phyloP scores from a whole-genome alignment of 2,113 vertebrate genomes.

The Illadopsis cleaveri region DNA sequence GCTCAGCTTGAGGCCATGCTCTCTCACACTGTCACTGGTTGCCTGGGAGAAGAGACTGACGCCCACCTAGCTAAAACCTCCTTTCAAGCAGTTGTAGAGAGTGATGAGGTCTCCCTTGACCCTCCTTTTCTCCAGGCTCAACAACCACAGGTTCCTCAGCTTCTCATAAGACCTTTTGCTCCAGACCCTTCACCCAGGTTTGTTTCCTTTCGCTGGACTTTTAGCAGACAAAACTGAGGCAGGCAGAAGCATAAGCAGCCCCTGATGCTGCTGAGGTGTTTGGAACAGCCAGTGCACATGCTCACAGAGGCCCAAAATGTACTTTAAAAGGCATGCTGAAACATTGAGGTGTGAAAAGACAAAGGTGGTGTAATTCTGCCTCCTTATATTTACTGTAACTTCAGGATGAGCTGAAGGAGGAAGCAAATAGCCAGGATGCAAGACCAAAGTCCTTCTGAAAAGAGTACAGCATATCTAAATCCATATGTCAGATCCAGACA shows the following conservation, averaged over 20 bases:
- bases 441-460: not conserved
- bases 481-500: not conserved
- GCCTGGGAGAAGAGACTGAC: not conserved
- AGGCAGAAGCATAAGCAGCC: not conserved
- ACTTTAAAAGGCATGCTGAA: not conserved
- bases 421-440: not conserved
- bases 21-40: not conserved
- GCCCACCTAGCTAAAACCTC: not conserved
- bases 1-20: not conserved
- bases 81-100: not conserved
- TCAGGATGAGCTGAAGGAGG: not conserved
- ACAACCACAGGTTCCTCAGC: not conserved
- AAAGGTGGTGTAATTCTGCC: not conserved
- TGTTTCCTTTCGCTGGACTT: not conserved
- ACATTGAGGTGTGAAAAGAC: not conserved
- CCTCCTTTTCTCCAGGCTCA: not conserved
- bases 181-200: not conserved
- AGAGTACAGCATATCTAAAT: not conserved
- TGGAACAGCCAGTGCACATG: fast-evolving
- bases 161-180: not conserved
- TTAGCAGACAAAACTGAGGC: not conserved
- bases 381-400: not conserved
- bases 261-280: not conserved
- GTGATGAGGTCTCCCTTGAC: not conserved
- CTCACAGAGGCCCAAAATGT: not conserved